Percentiles rank a stretch among this genome's conserved stretches.
Evolutionary conservation across 2,888 invertebrate genomes (phyloP).

Genomic region (Helleia helle): DNA sequence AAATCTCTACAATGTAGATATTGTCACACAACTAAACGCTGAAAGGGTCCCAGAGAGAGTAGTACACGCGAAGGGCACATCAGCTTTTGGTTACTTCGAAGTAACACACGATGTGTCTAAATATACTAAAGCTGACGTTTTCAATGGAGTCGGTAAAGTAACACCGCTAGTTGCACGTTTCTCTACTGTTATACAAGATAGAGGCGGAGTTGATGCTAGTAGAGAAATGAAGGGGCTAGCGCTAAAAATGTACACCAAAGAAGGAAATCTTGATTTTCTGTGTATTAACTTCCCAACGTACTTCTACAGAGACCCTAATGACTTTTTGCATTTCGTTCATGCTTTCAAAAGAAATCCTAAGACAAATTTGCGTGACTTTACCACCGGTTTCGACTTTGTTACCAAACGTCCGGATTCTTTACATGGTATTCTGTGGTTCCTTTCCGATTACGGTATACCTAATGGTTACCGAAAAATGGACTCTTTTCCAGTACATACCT

Average conservation of each 20-base stretch:
- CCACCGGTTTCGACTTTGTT: slow-evolving; percentile 92
- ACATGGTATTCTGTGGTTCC: slow-evolving; percentile 84
- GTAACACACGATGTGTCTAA: slow-evolving; percentile 86
- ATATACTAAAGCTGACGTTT: slow-evolving; percentile 83
- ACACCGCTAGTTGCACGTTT: slow-evolving; percentile 84
- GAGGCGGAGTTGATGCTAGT: slow-evolving; percentile 86
- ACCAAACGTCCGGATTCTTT: slow-evolving; percentile 84
- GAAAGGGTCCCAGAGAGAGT: slow-evolving; percentile 94
- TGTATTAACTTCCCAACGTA: slow-evolving; percentile 91
- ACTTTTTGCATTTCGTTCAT: slow-evolving; percentile 90
- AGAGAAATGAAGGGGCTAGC: slow-evolving; percentile 91
- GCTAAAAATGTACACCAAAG: slow-evolving; percentile 91
- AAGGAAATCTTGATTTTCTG: slow-evolving; percentile 91
- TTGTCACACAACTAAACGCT: slow-evolving; percentile 79
- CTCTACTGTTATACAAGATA: slow-evolving; percentile 85
- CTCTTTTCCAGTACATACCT: slow-evolving; percentile 91
- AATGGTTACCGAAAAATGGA: slow-evolving; percentile 93
- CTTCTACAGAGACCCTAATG: slow-evolving; percentile 86
- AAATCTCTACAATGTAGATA: slow-evolving; percentile 27
- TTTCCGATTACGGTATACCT: slow-evolving; percentile 90
- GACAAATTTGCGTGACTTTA: slow-evolving; percentile 85
- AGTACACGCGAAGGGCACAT: slow-evolving; percentile 93
- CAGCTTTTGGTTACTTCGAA: slow-evolving; percentile 87
- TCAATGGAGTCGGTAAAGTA: slow-evolving; percentile 81
- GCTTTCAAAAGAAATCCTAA: slow-evolving; percentile 93